phyloP scores from a whole-genome alignment of 2,888 invertebrate genomes.

The Drosophila paranaensis region DNA sequence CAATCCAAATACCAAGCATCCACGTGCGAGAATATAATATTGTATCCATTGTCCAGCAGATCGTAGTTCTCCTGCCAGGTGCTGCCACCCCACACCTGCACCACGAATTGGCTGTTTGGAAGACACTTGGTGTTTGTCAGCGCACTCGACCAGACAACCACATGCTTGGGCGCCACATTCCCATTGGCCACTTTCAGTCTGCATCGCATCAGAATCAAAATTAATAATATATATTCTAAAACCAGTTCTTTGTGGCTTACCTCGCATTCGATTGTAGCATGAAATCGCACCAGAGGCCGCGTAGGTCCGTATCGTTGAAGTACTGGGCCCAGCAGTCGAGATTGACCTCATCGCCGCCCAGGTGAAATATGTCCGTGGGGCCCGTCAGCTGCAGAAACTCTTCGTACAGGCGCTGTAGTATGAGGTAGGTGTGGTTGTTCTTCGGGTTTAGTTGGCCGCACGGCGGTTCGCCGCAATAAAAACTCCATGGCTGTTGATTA shows the following conservation, averaged over 20 bases:
- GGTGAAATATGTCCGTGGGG: slow-evolving; percentile 91
- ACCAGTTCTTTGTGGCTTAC: slow-evolving; percentile 34
- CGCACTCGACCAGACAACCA: slow-evolving; percentile 92
- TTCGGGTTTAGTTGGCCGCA: slow-evolving; percentile 94
- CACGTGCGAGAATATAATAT: slow-evolving; percentile 92
- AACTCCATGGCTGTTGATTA: slow-evolving; percentile 92
- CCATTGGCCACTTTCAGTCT: slow-evolving; percentile 84
- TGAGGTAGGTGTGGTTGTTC: slow-evolving; percentile 90
- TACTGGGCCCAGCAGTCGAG: slow-evolving; percentile 92
- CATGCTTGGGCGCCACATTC: slow-evolving; percentile 81
- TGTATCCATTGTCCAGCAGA: slow-evolving; percentile 91
- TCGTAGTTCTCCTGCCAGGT: slow-evolving; percentile 92
- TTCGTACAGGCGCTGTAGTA: slow-evolving; percentile 90
- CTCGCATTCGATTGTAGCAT: slow-evolving; percentile 88
- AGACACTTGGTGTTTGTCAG: slow-evolving; percentile 90
- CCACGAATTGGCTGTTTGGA: slow-evolving; percentile 87
- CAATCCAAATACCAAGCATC: slow-evolving; percentile 96
- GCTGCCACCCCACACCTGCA: slow-evolving; percentile 93
- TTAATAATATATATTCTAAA: too few species aligned
- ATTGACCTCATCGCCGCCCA: slow-evolving; percentile 90
- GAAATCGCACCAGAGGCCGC: slow-evolving; percentile 92
- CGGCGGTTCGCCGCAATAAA: slow-evolving; percentile 93
- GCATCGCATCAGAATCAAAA: not conserved
- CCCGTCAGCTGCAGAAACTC: slow-evolving; percentile 91
- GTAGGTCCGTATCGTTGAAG: slow-evolving; percentile 91